Evolutionary conservation across 2,888 invertebrate genomes (phyloP).

Genomic region (Scaptomyza flava): DNA sequence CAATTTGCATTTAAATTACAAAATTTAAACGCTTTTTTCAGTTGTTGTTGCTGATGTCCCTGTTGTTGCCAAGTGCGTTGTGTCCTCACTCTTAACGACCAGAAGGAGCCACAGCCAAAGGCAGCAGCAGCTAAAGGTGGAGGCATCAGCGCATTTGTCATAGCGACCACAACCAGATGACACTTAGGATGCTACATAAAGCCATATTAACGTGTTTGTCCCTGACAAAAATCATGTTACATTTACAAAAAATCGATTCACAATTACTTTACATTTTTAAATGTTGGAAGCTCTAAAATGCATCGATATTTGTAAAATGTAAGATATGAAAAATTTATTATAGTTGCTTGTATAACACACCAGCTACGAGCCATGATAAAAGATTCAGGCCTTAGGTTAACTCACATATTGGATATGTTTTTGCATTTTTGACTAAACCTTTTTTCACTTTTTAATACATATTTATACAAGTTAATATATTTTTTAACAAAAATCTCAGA

Average conservation of each 20-base stretch:
- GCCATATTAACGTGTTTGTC: background rate
- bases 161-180: conserved; percentile 33
- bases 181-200: conserved; percentile 20
- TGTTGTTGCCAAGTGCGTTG: conserved; percentile 24
- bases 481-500: no score
- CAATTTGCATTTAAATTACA: conserved; percentile 82
- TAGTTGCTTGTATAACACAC: no score
- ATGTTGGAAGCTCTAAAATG: background rate
- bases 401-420: no score
- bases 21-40: conserved; percentile 69
- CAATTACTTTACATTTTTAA: background rate
- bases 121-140: conserved; percentile 2
- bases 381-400: no score
- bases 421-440: no score
- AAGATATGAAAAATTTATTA: no score
- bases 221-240: background rate
- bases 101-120: conserved; percentile 12
- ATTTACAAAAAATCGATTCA: background rate
- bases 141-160: conserved; percentile 47
- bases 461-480: no score
- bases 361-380: no score
- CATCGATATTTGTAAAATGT: no score
- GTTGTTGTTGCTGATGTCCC: conserved; percentile 7
- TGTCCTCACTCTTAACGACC: conserved; percentile 36
- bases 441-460: no score